Evolutionary conservation across 2,888 invertebrate genomes (phyloP).

Genomic region (Xylota segnis): DNA sequence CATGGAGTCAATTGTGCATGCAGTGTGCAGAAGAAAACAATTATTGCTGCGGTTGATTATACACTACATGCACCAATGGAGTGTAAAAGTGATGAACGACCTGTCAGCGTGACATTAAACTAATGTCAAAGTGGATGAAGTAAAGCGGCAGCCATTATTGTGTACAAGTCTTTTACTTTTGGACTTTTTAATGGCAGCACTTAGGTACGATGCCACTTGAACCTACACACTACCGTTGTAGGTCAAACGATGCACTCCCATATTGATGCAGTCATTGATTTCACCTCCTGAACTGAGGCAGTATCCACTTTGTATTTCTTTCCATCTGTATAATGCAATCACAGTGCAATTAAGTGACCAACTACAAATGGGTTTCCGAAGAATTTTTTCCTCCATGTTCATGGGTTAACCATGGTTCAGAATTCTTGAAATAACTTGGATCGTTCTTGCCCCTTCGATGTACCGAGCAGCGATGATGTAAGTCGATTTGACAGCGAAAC

Average conservation of each 20-base stretch:
- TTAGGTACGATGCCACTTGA: constrained; percentile 23
- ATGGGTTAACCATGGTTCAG: constrained; percentile 17
- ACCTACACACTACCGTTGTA: constrained; percentile 42
- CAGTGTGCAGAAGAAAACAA: constrained; percentile 59
- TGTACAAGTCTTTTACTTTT: constrained; percentile 29
- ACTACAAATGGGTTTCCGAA: constrained; percentile 36
- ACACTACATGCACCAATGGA: constrained; percentile 71
- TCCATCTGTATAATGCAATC: neutral
- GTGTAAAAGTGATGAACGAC: constrained; percentile 75
- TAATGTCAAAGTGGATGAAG: constrained; percentile 64
- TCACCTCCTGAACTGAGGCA: constrained; percentile 54
- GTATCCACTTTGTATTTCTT: constrained; percentile 3
- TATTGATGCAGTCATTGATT: constrained; percentile 21
- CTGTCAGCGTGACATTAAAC: constrained; percentile 73
- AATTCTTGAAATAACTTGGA: constrained; percentile 61
- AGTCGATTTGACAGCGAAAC: constrained; percentile 70
- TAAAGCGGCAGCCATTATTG: constrained; percentile 66
- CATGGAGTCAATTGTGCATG: constrained; percentile 65
- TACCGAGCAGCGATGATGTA: constrained; percentile 53
- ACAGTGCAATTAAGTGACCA: constrained; percentile 55
- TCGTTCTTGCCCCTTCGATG: constrained; percentile 19
- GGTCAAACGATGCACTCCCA: constrained; percentile 40
- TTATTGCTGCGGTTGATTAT: constrained; percentile 69
- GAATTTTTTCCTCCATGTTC: constrained; percentile 37
- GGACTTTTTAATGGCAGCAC: constrained; percentile 61